Evolutionary conservation across 2,888 invertebrate species (phyloP).

Genomic region (Trissoscelio sp.): DNA sequence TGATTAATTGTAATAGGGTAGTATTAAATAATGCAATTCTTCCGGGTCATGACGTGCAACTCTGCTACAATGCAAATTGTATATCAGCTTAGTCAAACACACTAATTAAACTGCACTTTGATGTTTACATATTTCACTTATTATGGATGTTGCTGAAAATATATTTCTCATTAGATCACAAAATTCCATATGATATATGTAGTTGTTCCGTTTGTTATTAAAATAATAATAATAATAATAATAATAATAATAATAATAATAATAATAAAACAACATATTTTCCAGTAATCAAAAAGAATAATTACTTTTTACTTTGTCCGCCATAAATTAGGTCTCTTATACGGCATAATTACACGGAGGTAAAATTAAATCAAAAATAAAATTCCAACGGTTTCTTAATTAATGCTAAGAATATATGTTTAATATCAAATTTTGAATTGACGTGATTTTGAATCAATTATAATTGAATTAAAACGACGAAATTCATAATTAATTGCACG

Average conservation of each 20-base stretch:
- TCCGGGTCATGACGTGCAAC: conserved; percentile 31
- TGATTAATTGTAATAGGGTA: conserved; percentile 37
- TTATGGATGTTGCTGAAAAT: conserved; percentile 19
- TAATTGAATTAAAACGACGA: conserved; percentile 32
- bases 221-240: too few species aligned
- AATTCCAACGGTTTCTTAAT: background rate
- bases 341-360: background rate
- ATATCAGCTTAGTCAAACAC: conserved; percentile 47
- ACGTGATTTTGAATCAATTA: too few species aligned
- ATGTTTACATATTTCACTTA: conserved; percentile 52
- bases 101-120: conserved; percentile 56
- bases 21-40: conserved; percentile 50
- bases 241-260: too few species aligned
- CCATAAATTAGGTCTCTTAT: background rate
- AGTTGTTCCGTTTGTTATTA: background rate
- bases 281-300: background rate
- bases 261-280: background rate
- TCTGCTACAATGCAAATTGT: conserved; percentile 39
- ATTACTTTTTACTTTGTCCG: background rate
- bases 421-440: too few species aligned
- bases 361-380: background rate
- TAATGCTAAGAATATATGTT: background rate
- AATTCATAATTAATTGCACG: conserved; percentile 30
- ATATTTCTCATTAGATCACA: conserved; percentile 16
- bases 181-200: too few species aligned